Evolutionary conservation across 2,888 invertebrate species (phyloP), one percentile per base, ranked within the genome.

Genomic region (Stenodera caucasica): DNA sequence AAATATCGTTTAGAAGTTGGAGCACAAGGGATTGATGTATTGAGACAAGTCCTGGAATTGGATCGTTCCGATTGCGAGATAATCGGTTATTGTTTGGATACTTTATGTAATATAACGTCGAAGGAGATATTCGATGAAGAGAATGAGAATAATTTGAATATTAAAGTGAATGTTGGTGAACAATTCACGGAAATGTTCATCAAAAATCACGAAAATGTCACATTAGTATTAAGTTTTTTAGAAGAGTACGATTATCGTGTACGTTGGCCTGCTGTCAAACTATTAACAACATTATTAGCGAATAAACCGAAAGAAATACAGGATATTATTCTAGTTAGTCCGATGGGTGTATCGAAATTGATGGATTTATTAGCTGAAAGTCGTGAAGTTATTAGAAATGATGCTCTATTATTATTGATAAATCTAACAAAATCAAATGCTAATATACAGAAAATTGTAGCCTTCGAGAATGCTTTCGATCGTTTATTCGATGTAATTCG

Each of bases 401-500:
- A 98, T 82, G 94, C 95, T 0, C 81, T 99, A 9, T 81, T 99
- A 5, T 82, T 99, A 52, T 84, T 99, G 0, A 94, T 94, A 66
- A 94, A 96, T 74, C 81, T 99, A 70, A 98, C 98, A 0, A 91
- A 92, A 84, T 91, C 92, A 12, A 98, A 99, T 82, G 93, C 96
- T 0, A 98, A 96, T 79, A 96, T 98, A 72, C 98, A 98, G 80
- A 99, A 98, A 82, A 98, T 99, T 73, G 96, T 99, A 0, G 98
- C 98, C 0, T 99, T 98, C 79, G 98, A 99, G 80, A 98, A 98
- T 81, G 97, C 97, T 0, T 99, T 99, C 77, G 98, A 98, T 80
- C 86, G 93, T 68, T 83, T 99, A 29, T 91, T 98, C 70, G 95
- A 96, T 78, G 96, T 99, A 9, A 91, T 99, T 11, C 85, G 85